Evolutionary conservation across 2,797 vertebrate genomes (phyloP).

Genomic region (Sebastes melanostomus): DNA sequence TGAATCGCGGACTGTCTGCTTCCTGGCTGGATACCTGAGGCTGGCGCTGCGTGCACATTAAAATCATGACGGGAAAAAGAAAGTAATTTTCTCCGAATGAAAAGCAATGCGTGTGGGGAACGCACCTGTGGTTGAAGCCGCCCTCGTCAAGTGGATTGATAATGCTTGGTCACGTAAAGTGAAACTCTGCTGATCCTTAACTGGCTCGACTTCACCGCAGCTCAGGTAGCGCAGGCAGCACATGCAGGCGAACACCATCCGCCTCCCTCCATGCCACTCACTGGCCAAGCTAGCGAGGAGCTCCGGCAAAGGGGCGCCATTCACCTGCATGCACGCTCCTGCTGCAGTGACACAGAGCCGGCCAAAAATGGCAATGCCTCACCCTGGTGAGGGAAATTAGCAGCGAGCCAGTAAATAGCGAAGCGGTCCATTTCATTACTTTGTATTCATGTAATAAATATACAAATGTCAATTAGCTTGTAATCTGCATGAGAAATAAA

Average conservation of each 20-base stretch:
- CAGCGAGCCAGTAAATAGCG: neutral
- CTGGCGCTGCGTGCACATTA: neutral
- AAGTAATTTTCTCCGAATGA: neutral
- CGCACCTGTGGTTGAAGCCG: neutral
- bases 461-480: neutral
- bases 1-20: neutral
- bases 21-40: neutral
- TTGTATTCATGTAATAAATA: neutral
- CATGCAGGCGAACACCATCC: neutral
- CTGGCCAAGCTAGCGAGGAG: neutral
- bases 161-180: neutral
- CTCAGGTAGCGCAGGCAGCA: neutral
- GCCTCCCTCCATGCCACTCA: neutral
- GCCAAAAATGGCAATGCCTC: neutral
- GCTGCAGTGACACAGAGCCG: neutral
- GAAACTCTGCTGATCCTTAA: neutral
- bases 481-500: neutral
- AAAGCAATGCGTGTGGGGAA: neutral
- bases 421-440: neutral
- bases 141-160: neutral
- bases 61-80: neutral
- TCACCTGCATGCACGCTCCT: neutral
- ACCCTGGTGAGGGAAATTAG: neutral
- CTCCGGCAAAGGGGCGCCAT: neutral
- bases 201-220: neutral